These are phyloP conservation scores for Pachyramphus minor DNA, from an alignment of 2,113 vertebrate species.

Conservation along the genomic window DNA sequence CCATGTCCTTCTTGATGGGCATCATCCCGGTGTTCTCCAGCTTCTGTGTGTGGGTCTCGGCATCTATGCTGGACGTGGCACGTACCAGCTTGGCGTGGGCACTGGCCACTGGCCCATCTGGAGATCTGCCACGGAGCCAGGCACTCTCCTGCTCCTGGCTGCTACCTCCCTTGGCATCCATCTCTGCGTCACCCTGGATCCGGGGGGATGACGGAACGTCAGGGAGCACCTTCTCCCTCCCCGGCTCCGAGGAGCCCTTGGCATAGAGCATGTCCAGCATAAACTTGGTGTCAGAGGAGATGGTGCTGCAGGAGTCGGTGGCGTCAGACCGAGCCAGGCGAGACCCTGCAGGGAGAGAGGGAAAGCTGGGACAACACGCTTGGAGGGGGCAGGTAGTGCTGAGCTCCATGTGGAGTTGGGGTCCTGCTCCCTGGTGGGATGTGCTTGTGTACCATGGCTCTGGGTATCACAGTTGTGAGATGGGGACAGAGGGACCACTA, in stretches of 20 bases:
- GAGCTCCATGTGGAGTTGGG: background rate
- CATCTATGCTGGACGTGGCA: conserved; percentile 79
- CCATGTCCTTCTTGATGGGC: conserved; percentile 69
- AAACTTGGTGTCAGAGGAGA: conserved; percentile 76
- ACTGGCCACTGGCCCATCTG: background rate
- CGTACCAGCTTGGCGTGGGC: conserved; percentile 53
- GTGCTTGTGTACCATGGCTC: background rate
- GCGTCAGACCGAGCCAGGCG: background rate
- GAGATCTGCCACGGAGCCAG: background rate
- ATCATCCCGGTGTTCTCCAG: conserved; percentile 74
- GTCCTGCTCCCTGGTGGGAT: background rate
- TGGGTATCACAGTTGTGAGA: background rate
- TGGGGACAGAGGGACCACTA: background rate
- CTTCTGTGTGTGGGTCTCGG: conserved; percentile 71
- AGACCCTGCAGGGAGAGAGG: conserved; percentile 21
- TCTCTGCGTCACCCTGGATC: background rate
- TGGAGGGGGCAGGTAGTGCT: background rate
- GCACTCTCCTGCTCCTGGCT: background rate
- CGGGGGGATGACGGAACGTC: background rate
- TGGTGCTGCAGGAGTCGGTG: conserved; percentile 67
- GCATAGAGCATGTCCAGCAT: conserved; percentile 80
- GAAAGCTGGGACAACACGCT: background rate
- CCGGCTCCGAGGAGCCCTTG: conserved; percentile 21
- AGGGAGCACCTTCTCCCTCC: background rate
- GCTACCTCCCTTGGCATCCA: background rate